Evolutionary conservation across 2,888 invertebrate genomes (phyloP), one percentile per base, ranked within the genome.

Genomic region (Lathronympha strigana): DNA sequence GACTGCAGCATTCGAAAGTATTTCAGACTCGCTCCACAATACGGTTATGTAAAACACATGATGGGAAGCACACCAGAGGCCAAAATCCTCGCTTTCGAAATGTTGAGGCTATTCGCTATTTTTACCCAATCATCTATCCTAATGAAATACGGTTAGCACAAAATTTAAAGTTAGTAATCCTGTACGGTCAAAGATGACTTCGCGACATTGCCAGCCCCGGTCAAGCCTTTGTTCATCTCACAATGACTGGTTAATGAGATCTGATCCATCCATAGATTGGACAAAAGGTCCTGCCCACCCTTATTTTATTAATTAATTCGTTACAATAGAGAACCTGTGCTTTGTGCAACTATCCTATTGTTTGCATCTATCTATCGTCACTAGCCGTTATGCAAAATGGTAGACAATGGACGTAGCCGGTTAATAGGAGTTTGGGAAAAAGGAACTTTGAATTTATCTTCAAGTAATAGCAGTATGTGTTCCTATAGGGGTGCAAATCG

Each of bases 171-270:
- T 36, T 36, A 21, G 13, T 21, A 9, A 21, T n/a, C 55, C n/a
- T n/a, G 23, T 23, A 19, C 31, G 45, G 45, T 21, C 61, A 63
- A 57, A 21, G 64, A 84, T 84, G 83, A 82, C 84, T 80, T 66
- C 73, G 78, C 76, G 82, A 80, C 82, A 81, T 77, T 78, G 80
- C 74, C 60, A 58, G 66, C 71, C 72, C 82, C 78, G 81, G 77
- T 76, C 71, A 76, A 76, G 70, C 78, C 77, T 81, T 87, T 87
- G 87, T 88, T 85, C 72, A 67, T 77, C 76, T 83, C 84, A 91
- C 91, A 91, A 90, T 90, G 88, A 89, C 90, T 90, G 85, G 87
- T 88, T 91, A 91, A 91, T 90, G 91, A 91, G 91, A 91, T 90
- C 89, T 83, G 89, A 87, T 90, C 87, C 88, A 87, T 87, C 86